Base-by-base conservation (phyloP, 2,888 invertebrate genomes). In the Drosophila kokeensis region DNA sequence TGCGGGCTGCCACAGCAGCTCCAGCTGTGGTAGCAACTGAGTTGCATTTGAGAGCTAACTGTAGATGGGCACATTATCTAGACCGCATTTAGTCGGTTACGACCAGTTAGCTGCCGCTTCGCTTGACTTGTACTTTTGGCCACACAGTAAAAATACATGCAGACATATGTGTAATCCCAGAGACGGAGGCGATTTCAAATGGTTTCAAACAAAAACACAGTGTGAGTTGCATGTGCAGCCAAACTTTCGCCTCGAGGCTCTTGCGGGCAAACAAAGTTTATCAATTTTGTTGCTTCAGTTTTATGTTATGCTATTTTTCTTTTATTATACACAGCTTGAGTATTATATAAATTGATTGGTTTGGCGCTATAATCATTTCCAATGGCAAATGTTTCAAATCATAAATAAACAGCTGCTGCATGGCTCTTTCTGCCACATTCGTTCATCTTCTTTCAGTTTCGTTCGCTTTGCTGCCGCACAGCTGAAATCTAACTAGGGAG, bases 11-110 rank as follows among this genome's bases (percentile, higher is more conserved):
- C 55, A 38, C 60, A 54, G 5, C 15, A 38, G 50, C 59, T 21
- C 21, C 29, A 36, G 15, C 27, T 27, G 18, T 38, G 36, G 40
- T 36, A 55, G 36, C 40, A 76, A 76, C 57, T 61, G 61, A 61
- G 66, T 73, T 72, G 65, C 63, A 66, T 73, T 78, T 54, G 7
- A 73, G 18, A 78, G 27, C 57, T 73, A 81, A 82, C 83, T 82
- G 86, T 70, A 74, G 81, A 68, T 76, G 62, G 66, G 52, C 66
- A 82, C 45, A 45, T 69, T 76, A 87, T 81, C 79, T 89, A 84
- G 84, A 87, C 85, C 89, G 69, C 87, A 76, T 84, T 87, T 74
- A 81, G 68, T 70, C 63, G 82, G 87, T 79, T 84, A 87, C 82
- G 76, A 87, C 79, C 87, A 89, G 84, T 84, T 84, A 67, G 70